These are phyloP conservation scores for Gavia stellata DNA, from an alignment of 2,113 vertebrate species.

Conservation along the genomic window DNA sequence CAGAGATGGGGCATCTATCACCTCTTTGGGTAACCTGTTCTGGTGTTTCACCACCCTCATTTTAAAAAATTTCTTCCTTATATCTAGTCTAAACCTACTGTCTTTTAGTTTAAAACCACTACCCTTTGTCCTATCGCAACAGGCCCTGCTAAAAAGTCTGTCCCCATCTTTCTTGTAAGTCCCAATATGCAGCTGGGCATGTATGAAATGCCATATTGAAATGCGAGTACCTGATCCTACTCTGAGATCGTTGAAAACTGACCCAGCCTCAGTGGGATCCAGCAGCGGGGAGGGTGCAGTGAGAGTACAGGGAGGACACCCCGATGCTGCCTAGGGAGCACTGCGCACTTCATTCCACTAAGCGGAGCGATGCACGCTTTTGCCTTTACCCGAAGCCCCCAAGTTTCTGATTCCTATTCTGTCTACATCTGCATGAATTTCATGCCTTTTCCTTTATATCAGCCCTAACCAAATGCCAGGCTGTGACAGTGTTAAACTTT, in stretches of 20 bases:
- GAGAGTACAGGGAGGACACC: neutral
- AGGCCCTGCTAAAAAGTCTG: too few relatives aligned
- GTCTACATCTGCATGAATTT: neutral
- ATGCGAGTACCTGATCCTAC: neutral
- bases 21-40: neutral
- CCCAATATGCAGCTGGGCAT: neutral
- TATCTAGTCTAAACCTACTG: neutral
- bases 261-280: neutral
- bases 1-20: neutral
- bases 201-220: neutral
- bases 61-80: neutral
- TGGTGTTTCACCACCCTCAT: neutral
- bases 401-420: neutral
- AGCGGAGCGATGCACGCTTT: neutral
- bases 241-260: neutral
- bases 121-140: too few relatives aligned
- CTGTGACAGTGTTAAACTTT: neutral
- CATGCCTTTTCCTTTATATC: neutral
- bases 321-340: accelerated
- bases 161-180: neutral
- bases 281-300: neutral
- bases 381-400: neutral
- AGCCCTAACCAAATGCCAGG: neutral
- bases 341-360: accelerated
- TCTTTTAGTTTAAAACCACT: too few relatives aligned